A percentile compares a stretch with the other conserved stretches of the same genome.
Conservation (phyloP, 2,888 invertebrate genomes). For the Plagodis pulveraria region DNA sequence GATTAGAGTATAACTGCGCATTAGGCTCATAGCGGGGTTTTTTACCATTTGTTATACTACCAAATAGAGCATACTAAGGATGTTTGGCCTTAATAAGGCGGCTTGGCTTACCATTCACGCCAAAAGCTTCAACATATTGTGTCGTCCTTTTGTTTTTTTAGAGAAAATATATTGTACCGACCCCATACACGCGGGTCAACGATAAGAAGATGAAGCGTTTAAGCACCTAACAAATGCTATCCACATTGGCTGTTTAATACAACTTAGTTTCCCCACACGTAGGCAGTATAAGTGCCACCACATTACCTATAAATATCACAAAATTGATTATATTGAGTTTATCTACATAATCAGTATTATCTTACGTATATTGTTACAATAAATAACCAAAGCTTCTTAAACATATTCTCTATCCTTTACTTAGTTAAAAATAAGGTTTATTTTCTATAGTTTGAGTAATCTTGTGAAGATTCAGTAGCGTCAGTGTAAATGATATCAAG, state of each 20-base stretch:
- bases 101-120: too few relatives aligned
- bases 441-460: constrained; percentile 1
- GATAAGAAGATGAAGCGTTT: not conserved
- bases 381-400: constrained; percentile 22
- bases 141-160: not conserved
- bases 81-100: too few relatives aligned
- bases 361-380: constrained; percentile 56
- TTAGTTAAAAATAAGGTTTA: constrained; percentile 14
- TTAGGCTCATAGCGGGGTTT: too few relatives aligned
- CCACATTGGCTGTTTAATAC: constrained; percentile 21
- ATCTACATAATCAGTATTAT: constrained; percentile 55
- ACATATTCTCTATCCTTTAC: constrained; percentile 10
- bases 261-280: constrained; percentile 18
- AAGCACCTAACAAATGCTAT: constrained; percentile 2
- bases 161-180: not conserved
- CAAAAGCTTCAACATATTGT: too few relatives aligned
- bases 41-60: too few relatives aligned
- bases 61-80: too few relatives aligned
- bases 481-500: constrained; percentile 35
- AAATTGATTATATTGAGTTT: constrained; percentile 55
- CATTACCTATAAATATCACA: constrained; percentile 33
- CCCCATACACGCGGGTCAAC: not conserved
- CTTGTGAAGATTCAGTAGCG: constrained; percentile 27
- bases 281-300: constrained; percentile 16
- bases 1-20: too few relatives aligned